Percentiles rank a stretch among this genome's conserved stretches.
Evolutionary conservation across 2,797 vertebrate species (phyloP).

Genomic region (Chelon labrosus): DNA sequence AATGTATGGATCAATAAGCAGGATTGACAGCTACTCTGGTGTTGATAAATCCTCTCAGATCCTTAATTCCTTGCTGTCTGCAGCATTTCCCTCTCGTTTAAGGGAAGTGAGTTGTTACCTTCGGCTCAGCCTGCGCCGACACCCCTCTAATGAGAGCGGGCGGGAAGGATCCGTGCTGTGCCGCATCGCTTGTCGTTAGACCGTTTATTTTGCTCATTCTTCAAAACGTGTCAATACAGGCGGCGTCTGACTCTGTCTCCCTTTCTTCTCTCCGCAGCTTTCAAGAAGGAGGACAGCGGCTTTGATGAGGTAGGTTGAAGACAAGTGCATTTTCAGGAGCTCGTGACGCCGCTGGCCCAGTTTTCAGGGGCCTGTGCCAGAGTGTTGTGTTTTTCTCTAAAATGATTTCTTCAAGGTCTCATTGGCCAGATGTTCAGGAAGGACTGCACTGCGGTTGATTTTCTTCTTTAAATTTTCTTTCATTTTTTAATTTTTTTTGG

Average conservation of each 20-base stretch:
- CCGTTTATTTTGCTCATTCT: constrained; percentile 43
- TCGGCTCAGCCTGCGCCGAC: not conserved
- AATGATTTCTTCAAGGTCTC: constrained; percentile 44
- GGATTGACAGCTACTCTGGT: too few relatives aligned
- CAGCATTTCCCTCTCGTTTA: not conserved
- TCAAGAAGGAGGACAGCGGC: constrained; percentile 95
- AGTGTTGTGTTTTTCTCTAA: constrained; percentile 8
- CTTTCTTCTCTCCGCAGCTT: constrained; percentile 83
- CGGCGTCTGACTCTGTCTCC: constrained; percentile 49
- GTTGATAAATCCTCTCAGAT: too few relatives aligned
- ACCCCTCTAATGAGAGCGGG: constrained; percentile 29
- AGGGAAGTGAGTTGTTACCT: constrained; percentile 4
- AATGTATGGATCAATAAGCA: too few relatives aligned
- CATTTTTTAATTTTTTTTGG: not conserved
- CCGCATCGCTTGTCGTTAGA: constrained; percentile 8
- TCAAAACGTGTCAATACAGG: constrained; percentile 38
- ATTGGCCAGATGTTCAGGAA: constrained; percentile 51
- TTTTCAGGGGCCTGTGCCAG: constrained; percentile 31
- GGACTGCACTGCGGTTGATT: constrained; percentile 44
- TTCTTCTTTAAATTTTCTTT: not conserved
- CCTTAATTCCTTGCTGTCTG: too few relatives aligned
- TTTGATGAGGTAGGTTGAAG: constrained; percentile 92
- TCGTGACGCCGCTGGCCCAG: constrained; percentile 41
- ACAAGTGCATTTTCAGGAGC: constrained; percentile 29
- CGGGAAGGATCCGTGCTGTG: not conserved